Base-by-base conservation (phyloP, 2,113 vertebrate species). In the Rhinopomastus cyanomelas region DNA sequence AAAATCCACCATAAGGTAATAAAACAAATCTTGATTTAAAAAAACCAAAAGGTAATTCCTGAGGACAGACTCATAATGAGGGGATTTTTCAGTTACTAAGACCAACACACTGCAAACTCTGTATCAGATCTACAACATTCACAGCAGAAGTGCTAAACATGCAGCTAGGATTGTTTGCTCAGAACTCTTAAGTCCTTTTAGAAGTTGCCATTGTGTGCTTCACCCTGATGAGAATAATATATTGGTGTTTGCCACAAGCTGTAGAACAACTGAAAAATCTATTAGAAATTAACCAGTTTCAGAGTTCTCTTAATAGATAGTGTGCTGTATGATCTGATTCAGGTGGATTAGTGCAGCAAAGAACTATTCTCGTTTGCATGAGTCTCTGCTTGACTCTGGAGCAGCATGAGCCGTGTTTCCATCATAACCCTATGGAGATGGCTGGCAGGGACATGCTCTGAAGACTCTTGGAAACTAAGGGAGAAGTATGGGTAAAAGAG, bases 221-320 rank as follows among this genome's bases (percentile, higher is more conserved):
- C 77, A 37, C 78, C 87, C 57, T 25, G 68, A 75, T 75, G 61
- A 44, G 85, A 65, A 23, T 46, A 25, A 69, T 44, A 1, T 20
- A 88, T 52, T 78, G 85, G 68, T 73, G 61, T 82, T 85, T 93
- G 74, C 84, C 71, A 88, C 74, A 51, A 81, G 75, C 74, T 85
- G 52, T 62, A 61, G 81, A 36, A 20, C 78, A 67, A 65, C 66
- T 12, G 7, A 21, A 65, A 51, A 64, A 57, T 11, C 34, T 57
- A 65, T 56, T 30, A 39, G n/a, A 39, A 86, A 89, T 88, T 72
- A 90, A 89, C 53, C 71, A 75, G 6, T 42, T 72, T 60, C 52
- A 32, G 61, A 44, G 23, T 49, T 79, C 72, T 76, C 46, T 53
- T 46, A n/a, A 80, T 92, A n/a, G 39, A 42, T 81, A 56, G 1